These are phyloP conservation scores for Athetis lepigone DNA, from an alignment of 2,888 invertebrate genomes.

Conservation along the genomic window DNA sequence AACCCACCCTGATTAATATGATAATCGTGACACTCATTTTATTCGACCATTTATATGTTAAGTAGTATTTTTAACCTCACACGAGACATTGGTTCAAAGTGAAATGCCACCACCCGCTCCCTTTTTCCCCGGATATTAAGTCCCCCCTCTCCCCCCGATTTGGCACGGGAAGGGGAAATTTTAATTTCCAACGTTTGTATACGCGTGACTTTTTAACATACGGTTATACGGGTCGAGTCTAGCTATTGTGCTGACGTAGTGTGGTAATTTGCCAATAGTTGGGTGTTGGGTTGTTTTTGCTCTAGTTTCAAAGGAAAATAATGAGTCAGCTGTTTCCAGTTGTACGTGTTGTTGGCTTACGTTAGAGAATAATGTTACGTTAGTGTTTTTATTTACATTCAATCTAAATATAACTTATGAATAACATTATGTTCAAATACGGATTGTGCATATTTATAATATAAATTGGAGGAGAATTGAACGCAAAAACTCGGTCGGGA, in stretches of 20 bases:
- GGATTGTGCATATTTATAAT: too few species aligned
- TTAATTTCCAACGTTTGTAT: conserved; percentile 60
- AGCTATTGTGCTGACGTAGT: conserved; percentile 43
- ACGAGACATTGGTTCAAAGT: conserved; percentile 54
- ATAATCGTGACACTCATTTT: conserved; percentile 56
- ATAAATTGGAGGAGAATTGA: too few species aligned
- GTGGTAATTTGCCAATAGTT: conserved; percentile 53
- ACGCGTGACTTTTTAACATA: conserved; percentile 49
- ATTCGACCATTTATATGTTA: conserved; percentile 53
- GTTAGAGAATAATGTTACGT: too few species aligned
- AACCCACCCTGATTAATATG: conserved; percentile 51
- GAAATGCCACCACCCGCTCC: conserved; percentile 45
- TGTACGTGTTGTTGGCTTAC: neutral
- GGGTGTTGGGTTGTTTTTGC: conserved; percentile 26
- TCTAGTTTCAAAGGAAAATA: conserved; percentile 9
- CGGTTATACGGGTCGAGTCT: conserved; percentile 49
- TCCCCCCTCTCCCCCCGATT: conserved; percentile 54
- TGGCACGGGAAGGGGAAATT: conserved; percentile 50
- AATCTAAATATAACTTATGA: too few species aligned
- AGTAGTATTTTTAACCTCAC: conserved; percentile 51
- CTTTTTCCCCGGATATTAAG: conserved; percentile 66
- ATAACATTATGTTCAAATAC: too few species aligned
- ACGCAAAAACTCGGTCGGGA: too few species aligned
- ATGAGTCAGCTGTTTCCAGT: conserved; percentile 19
- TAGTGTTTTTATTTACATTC: too few species aligned